phyloP scores from a whole-genome alignment of 1,140 invertebrate genomes.

The Aphis craccivora region DNA sequence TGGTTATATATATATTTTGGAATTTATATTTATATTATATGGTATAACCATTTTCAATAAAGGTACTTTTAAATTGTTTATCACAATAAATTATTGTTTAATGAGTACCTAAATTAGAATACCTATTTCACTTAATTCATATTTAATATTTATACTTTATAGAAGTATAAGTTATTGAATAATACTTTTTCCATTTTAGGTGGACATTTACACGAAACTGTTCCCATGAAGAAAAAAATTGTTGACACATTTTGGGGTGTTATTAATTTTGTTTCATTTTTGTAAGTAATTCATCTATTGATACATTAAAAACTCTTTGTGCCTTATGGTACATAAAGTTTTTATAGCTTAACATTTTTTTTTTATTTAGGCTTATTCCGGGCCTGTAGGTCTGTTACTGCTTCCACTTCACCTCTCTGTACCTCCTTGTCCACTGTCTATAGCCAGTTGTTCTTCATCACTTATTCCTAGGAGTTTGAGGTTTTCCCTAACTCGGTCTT shows the following conservation, averaged over 20 bases:
- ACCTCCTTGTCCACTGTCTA: too few species aligned
- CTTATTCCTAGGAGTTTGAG: too few species aligned
- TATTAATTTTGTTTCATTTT: conserved; percentile 45
- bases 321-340: neutral
- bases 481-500: too few species aligned
- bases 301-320: neutral
- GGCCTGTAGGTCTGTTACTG: too few species aligned
- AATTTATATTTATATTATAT: too few species aligned
- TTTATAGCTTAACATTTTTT: too few species aligned
- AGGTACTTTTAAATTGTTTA: neutral
- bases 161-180: neutral
- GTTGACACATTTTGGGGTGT: conserved; percentile 33
- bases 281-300: conserved; percentile 1
- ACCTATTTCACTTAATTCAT: neutral
- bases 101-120: neutral
- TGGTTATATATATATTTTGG: too few species aligned
- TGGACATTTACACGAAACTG: conserved; percentile 34
- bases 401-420: too few species aligned
- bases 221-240: conserved; percentile 49
- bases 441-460: too few species aligned
- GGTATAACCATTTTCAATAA: neutral
- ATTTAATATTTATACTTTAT: neutral
- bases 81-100: neutral
- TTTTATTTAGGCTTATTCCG: too few species aligned
- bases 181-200: conserved; percentile 27